A percentile compares a stretch with the other conserved stretches of the same genome.
Conservation (phyloP, 2,888 invertebrate genomes). For the Dilophus febrilis region DNA sequence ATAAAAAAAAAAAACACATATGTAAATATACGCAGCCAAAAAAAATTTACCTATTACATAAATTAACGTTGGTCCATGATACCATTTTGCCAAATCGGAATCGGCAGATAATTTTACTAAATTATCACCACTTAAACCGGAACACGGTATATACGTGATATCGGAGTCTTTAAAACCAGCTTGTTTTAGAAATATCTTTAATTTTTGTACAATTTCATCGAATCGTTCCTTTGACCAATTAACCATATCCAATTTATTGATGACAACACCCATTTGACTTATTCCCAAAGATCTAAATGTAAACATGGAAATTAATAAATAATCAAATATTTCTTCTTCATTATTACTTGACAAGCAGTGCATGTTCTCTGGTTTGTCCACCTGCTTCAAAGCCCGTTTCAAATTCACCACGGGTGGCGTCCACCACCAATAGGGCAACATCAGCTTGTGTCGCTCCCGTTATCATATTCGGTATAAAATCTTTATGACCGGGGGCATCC, state of each 20-base stretch:
- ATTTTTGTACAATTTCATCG: conserved; percentile 68
- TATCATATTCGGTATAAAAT: conserved; percentile 99
- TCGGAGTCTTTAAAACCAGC: conserved; percentile 80
- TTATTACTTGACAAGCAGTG: conserved; percentile 58
- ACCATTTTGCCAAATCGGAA: conserved; percentile 50
- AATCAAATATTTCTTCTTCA: background rate
- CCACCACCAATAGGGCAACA: conserved; percentile 89
- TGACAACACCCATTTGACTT: conserved; percentile 80
- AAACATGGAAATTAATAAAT: background rate
- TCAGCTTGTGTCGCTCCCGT: conserved; percentile 97
- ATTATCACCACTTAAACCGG: conserved; percentile 93
- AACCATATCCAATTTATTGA: conserved; percentile 95
- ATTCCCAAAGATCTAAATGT: conserved; percentile 51
- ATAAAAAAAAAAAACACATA: too few species aligned
- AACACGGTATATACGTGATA: conserved; percentile 83
- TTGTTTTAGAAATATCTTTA: conserved; percentile 70
- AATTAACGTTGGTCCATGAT: conserved; percentile 67
- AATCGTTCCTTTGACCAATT: conserved; percentile 86
- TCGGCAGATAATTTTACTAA: conserved; percentile 50
- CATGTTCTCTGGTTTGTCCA: conserved; percentile 96
- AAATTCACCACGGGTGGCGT: conserved; percentile 93
- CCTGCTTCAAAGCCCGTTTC: conserved; percentile 97
- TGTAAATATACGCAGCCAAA: too few species aligned
- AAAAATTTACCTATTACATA: conserved; percentile 54
- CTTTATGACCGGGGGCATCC: conserved; percentile 98